These are phyloP conservation scores for Pristionchus entomophagus DNA, from an alignment of 2,888 invertebrate species.

Conservation along the genomic window DNA sequence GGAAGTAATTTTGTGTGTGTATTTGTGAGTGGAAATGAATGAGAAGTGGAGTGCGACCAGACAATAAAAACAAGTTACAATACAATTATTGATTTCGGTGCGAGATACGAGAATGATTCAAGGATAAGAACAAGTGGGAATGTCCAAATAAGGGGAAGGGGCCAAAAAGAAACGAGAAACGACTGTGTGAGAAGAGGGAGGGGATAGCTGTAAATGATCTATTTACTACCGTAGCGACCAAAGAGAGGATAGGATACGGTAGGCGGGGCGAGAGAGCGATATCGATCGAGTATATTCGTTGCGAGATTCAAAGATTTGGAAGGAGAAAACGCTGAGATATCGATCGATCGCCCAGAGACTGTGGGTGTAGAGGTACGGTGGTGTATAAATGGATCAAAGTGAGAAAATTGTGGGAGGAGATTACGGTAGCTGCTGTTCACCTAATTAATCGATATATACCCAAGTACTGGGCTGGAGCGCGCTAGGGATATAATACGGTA, in stretches of 20 bases:
- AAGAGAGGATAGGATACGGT: neutral
- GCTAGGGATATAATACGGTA: neutral
- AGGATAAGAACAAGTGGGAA: neutral
- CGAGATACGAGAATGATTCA: neutral
- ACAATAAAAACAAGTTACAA: neutral
- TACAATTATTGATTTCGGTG: neutral
- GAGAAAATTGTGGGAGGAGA: neutral
- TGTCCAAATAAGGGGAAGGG: neutral
- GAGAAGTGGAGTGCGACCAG: neutral
- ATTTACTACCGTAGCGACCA: neutral
- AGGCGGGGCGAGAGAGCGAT: neutral
- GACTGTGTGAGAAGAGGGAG: neutral
- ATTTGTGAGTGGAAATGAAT: neutral
- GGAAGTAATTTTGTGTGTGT: neutral
- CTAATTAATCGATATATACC: neutral
- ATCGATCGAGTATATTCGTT: slow-evolving; percentile 22
- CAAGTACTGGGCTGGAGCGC: neutral
- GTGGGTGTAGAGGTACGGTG: neutral
- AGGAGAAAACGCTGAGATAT: slow-evolving; percentile 26
- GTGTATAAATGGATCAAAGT: neutral
- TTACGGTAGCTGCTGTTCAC: no score
- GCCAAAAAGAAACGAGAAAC: neutral
- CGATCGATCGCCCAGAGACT: neutral
- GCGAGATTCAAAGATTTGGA: slow-evolving; percentile 3
- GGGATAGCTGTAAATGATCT: neutral